Evolutionary conservation across 2,113 vertebrate species (phyloP), one percentile per base, ranked within the genome.

Genomic region (Petaurus breviceps): DNA sequence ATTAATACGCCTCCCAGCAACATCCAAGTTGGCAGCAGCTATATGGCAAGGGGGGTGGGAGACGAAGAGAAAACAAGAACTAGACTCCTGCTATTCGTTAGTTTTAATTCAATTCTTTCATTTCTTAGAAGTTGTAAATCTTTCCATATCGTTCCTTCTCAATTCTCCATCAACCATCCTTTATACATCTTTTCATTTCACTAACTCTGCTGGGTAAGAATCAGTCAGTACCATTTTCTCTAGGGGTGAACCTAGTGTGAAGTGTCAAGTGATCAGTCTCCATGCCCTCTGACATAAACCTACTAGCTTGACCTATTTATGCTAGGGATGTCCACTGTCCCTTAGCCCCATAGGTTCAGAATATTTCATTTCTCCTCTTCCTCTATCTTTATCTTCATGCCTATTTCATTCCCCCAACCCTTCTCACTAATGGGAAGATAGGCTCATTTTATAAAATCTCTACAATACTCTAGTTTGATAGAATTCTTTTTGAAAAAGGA

Each of bases 391-490:
- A 43, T 94, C 94, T n/a, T 95, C 53, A 93, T 26, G 37, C 47
- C 93, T 97, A 43, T 84, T 96, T 93, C 43, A 37, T 77, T 94
- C 92, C 89, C 90, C 19, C 49, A 94, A 25, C n/a, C n/a, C 1
- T 43, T 22, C 68, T 84, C n/a, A 84, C 37, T 54, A 53, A 53
- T 93, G 46, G 92, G 92, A 93, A 93, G 50, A 94, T 92, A 19
- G 16, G 68, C 37, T 43, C 68, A 84, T 84, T 84, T 84, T 84
- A 77, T 47, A 28, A 92, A 95, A 89, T 49, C 8, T 57, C 93
- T 94, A 8, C 54, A 89, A 53, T 55, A 57, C 8, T 91, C 94
- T 52, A 95, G 91, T 94, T 95, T 96, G 51, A 90, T 95, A 92
- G 95, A 1, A 8, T 93, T 95, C 92, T 1, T 89, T 96, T 47